Base-by-base conservation (phyloP, 2,113 vertebrate genomes). In the Oostethus manadensis region DNA sequence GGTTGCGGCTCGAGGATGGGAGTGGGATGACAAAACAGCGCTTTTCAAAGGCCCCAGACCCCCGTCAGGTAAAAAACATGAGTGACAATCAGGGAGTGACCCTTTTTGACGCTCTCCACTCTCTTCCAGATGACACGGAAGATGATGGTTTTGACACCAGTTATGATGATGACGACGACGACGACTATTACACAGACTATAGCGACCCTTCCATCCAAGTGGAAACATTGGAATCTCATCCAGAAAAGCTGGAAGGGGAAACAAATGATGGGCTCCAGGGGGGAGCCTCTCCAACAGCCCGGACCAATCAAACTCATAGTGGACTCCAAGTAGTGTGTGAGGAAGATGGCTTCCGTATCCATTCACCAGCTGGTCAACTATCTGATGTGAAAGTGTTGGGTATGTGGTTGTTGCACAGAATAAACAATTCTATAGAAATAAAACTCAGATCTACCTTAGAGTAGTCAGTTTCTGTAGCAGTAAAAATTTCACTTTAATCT, bases 351-450 rank as follows among this genome's bases (percentile, higher is more conserved):
- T 80, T 87, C 42, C 21, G 66, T 22, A 73, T 87, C 15, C 56
- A 58, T 10, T 55, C 84, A 18, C 77, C 53, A 4, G 16, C 35
- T 8, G 62, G 56, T 14, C 20, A 46, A 14, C 6, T 85, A 1
- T 70, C 40, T 35, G 51, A 68, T 0, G 49, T 86, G 1, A 76
- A 67, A n/a, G 56, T 85, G 42, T 42, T 84, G 35, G 82, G 86
- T 90, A 76, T 44, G 81, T 63, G 16, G 13, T 40, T 16, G 0
- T 42, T 47, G 15, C 23, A 3, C 23, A 26, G 3, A 26, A 26
- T 2, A 5, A 5, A 38, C 10, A 9, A 10, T 38, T 3, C 35
- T 38, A 10, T 38, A 8, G 35, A 38, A 38, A 11, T 38, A 0
- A 38, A 38, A 38, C 7, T 38, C 35, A 38, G 38, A 13, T 42